Evolutionary conservation across 2,888 invertebrate species (phyloP).

Genomic region (Campoplex capitator): DNA sequence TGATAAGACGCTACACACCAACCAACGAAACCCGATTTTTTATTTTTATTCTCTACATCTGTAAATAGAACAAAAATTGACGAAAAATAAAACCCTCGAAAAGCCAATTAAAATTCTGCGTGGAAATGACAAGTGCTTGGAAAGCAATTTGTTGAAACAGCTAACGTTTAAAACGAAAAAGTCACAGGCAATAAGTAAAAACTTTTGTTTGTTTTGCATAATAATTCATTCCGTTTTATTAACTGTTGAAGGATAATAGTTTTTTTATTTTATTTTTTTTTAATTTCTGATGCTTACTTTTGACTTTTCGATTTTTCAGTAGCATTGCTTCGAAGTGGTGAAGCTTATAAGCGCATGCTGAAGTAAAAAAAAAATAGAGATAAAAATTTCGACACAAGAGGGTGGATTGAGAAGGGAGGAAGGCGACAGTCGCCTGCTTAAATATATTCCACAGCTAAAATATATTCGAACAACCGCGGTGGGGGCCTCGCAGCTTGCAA

Average conservation of each 20-base stretch:
- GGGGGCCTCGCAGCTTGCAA: conserved; percentile 77
- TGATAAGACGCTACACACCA: conserved; percentile 67
- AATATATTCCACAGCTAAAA: conserved; percentile 72
- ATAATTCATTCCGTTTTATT: not conserved
- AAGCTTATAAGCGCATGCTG: conserved; percentile 58
- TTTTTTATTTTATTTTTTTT: not conserved
- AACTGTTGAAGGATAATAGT: not conserved
- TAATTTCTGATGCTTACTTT: not conserved
- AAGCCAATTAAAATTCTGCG: not conserved
- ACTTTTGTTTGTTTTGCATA: not conserved
- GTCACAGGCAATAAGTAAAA: not conserved
- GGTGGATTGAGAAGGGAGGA: conserved; percentile 30
- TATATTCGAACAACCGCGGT: conserved; percentile 77
- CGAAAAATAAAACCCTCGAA: not conserved
- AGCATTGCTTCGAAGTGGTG: conserved; percentile 44
- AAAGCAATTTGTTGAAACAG: not conserved
- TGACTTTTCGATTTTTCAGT: conserved; percentile 29
- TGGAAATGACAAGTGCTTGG: not conserved
- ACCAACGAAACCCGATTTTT: not conserved
- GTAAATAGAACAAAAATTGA: not conserved
- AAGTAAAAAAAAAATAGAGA: conserved; percentile 17
- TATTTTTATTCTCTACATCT: not conserved
- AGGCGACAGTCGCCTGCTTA: conserved; percentile 55
- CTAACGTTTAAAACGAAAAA: not conserved
- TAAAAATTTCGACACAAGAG: not conserved